phyloP scores from a whole-genome alignment of 2,888 invertebrate genomes.

The Griposia aprilina region DNA sequence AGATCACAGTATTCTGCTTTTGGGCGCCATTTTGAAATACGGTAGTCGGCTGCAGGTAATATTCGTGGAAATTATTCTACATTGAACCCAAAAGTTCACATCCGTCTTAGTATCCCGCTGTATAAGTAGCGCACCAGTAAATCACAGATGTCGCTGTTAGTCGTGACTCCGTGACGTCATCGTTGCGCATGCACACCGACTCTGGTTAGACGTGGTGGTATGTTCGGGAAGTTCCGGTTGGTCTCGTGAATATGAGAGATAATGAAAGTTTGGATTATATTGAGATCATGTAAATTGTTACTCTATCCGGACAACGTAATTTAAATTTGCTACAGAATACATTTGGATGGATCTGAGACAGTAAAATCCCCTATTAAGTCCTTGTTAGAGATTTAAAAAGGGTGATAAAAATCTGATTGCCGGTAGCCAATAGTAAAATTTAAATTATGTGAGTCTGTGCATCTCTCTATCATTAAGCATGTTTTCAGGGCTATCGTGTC shows the following conservation, averaged over 20 bases:
- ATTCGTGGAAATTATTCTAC: not conserved
- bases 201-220: constrained; percentile 28
- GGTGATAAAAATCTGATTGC: too few relatives aligned
- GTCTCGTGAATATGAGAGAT: constrained; percentile 24
- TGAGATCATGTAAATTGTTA: constrained; percentile 21
- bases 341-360: not conserved
- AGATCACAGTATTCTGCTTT: not conserved
- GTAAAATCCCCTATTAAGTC: not conserved
- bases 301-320: not conserved
- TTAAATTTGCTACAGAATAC: not conserved
- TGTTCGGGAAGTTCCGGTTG: constrained; percentile 48
- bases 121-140: constrained; percentile 42
- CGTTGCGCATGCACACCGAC: constrained; percentile 29
- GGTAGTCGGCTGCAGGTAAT: too few relatives aligned
- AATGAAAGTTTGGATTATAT: constrained; percentile 44
- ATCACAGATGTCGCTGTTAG: constrained; percentile 57
- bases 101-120: constrained; percentile 32
- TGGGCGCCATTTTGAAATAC: not conserved
- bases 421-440: too few relatives aligned
- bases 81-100: constrained; percentile 16
- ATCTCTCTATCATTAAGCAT: not conserved
- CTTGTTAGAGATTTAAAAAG: too few relatives aligned
- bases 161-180: constrained; percentile 53
- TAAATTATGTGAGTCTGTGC: not conserved
- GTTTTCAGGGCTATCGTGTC: not conserved